Evolutionary conservation across 2,113 vertebrate genomes (phyloP), one percentile per base, ranked within the genome.

Genomic region (Lethenteron camtschaticum): DNA sequence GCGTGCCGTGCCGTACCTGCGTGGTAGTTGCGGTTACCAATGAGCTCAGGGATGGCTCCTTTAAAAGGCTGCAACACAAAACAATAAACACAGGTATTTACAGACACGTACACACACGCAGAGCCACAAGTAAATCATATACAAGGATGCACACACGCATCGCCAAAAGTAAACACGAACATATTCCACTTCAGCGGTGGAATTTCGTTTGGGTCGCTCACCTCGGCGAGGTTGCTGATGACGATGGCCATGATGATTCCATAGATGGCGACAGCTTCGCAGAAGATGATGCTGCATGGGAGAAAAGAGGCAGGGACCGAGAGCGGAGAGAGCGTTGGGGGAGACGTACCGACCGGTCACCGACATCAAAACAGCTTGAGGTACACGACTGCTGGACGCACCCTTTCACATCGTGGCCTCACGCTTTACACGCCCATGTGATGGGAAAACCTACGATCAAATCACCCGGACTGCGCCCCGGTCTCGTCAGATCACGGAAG

Each of bases 171-270:
- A 41, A 41, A 41, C 41, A 41, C 41, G 41, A 41, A 41, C 41
- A 41, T 5, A 41, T 41, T 41, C 41, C 41, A 4, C 41, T 41
- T 6, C 3, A 41, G 41, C 41, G 41, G 41, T 41, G 41, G 41
- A 5, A 41, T 41, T 41, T 41, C 4, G 41, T 41, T 41, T 41
- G 41, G n/a, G 41, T 41, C 41, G 41, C 41, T 78, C 82, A 96
- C 94, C 90, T 99, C 92, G 8, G 86, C 87, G 87, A 99, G 87
- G 79, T 92, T 94, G 80, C 88, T 99, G 78, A 97, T 96, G 72
- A 97, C 92, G 72, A 99, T 99, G 8, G 94, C 94, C 94, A 99
- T 99, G 80, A 99, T 99, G 79, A 99, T 97, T 68, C 94, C 94
- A 0, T 99, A 99, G 78, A 99, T 99, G 56, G 94, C 94, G 71